phyloP scores from a whole-genome alignment of 1,140 invertebrate species.

The Drosophila kohkoa region DNA sequence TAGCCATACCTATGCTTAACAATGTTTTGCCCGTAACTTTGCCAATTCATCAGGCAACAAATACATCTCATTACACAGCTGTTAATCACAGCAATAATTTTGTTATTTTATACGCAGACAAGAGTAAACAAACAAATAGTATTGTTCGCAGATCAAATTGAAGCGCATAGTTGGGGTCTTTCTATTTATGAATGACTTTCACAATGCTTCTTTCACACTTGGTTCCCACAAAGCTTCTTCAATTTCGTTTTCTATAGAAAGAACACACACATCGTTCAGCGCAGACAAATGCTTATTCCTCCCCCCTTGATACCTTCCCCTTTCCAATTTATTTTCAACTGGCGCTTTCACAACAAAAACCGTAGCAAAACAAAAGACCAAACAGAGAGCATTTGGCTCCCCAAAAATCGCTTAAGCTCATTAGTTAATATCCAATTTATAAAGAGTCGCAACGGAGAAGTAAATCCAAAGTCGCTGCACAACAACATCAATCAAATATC shows the following conservation, averaged over 20 bases:
- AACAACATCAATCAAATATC: slow-evolving; percentile 72
- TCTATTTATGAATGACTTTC: slow-evolving; percentile 63
- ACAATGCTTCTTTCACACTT: slow-evolving; percentile 29
- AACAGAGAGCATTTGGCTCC: slow-evolving; percentile 10
- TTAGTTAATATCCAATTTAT: slow-evolving; percentile 83
- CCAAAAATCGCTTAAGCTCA: slow-evolving; percentile 76
- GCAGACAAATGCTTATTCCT: slow-evolving; percentile 7
- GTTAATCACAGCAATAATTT: not conserved
- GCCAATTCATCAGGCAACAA: not conserved
- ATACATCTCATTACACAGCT: not conserved
- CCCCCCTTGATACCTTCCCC: not conserved
- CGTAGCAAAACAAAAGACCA: slow-evolving; percentile 16
- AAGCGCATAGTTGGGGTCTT: slow-evolving; percentile 16
- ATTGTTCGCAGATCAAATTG: slow-evolving; percentile 17
- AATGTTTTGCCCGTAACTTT: not conserved
- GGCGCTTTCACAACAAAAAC: slow-evolving; percentile 61
- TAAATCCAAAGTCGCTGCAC: slow-evolving; percentile 41
- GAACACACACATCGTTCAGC: slow-evolving; percentile 56
- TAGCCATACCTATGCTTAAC: not conserved
- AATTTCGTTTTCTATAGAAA: slow-evolving; percentile 54
- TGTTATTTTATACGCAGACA: slow-evolving; percentile 17
- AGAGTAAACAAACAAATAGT: slow-evolving; percentile 3
- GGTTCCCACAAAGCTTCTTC: slow-evolving; percentile 48
- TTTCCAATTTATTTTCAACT: slow-evolving; percentile 35
- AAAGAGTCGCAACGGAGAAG: slow-evolving; percentile 49